Conservation (phyloP, 2,888 invertebrate species). For the Galerucella nymphaeae region DNA sequence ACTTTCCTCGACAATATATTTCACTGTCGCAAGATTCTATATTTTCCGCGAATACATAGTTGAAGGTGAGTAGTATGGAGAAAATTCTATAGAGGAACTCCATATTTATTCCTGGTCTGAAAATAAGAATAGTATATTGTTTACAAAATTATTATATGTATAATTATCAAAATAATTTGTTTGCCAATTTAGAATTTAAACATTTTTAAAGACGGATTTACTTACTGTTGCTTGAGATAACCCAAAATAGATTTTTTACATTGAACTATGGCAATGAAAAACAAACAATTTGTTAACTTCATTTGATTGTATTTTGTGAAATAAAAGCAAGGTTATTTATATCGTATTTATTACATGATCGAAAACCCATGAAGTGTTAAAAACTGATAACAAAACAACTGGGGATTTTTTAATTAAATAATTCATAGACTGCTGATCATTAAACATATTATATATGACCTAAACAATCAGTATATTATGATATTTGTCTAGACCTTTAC, state of each 20-base stretch:
- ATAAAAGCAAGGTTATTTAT: slow-evolving; percentile 2
- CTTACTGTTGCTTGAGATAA: background rate
- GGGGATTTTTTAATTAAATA: too few species aligned
- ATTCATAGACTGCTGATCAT: too few species aligned
- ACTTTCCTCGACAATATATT: slow-evolving; percentile 79
- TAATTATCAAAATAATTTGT: background rate
- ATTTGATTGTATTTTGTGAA: background rate
- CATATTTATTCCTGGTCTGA: background rate
- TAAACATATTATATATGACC: too few species aligned
- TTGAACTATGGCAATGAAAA: background rate
- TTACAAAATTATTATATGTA: background rate
- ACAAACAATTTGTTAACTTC: background rate
- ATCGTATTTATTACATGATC: background rate
- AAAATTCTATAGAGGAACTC: background rate
- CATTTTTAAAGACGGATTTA: background rate
- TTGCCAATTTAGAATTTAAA: background rate
- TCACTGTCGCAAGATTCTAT: slow-evolving; percentile 67
- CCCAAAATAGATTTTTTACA: background rate
- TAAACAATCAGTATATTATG: too few species aligned
- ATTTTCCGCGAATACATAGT: background rate
- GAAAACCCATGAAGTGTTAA: too few species aligned
- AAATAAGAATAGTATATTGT: background rate
- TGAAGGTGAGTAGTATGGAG: slow-evolving; percentile 1
- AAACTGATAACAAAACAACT: too few species aligned
- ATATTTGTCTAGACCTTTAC: too few species aligned